Evolutionary conservation across 2,113 vertebrate genomes (phyloP).

Genomic region (Ceratotherium simum): DNA sequence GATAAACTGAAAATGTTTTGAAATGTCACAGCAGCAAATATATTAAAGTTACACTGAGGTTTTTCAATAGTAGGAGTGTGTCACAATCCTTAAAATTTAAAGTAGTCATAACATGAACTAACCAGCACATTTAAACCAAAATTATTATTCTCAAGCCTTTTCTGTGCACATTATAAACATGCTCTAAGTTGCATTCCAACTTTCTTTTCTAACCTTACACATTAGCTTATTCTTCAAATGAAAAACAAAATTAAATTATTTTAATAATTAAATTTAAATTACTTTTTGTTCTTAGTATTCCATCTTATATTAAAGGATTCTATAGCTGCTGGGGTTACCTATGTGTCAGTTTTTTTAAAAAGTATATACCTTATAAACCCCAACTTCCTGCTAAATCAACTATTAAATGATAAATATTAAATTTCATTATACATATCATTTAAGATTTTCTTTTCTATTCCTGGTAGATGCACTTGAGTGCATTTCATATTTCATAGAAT

Average conservation of each 20-base stretch:
- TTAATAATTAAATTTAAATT: constrained; percentile 89
- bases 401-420: constrained; percentile 90
- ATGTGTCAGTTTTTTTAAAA: constrained; percentile 85
- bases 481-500: constrained; percentile 86
- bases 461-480: constrained; percentile 86
- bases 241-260: constrained; percentile 89
- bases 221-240: constrained; percentile 90
- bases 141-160: constrained; percentile 93
- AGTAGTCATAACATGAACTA: constrained; percentile 92
- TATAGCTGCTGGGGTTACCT: constrained; percentile 86
- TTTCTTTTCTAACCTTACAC: constrained; percentile 91
- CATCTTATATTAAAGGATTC: constrained; percentile 89
- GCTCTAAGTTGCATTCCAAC: constrained; percentile 95
- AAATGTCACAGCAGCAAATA: constrained; percentile 94
- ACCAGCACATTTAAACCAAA: constrained; percentile 92
- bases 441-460: constrained; percentile 84
- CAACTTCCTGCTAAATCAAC: constrained; percentile 89
- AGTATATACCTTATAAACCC: constrained; percentile 90
- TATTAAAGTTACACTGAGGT: constrained; percentile 92
- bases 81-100: constrained; percentile 93
- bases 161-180: constrained; percentile 97
- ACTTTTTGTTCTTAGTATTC: constrained; percentile 89
- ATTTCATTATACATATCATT: constrained; percentile 89
- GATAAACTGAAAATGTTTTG: constrained; percentile 90
- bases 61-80: constrained; percentile 92